Evolutionary conservation across 2,113 vertebrate genomes (phyloP), one percentile per base, ranked within the genome.

Genomic region (Diphyllodes magnificus): DNA sequence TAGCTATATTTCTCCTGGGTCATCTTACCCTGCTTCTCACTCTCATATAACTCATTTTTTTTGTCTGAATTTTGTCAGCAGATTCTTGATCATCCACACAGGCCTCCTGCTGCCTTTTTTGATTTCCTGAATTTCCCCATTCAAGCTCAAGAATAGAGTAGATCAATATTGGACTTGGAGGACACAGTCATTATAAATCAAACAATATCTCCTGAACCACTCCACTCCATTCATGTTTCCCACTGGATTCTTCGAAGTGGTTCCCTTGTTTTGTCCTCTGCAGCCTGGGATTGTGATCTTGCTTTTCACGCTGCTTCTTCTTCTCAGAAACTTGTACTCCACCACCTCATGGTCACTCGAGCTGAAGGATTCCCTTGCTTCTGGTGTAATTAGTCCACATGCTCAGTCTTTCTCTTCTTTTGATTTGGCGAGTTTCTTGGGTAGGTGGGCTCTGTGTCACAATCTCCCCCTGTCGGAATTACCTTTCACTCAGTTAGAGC

Each of bases 401-500:
- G 23, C 5, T 39, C 37, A 24, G 22, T 39, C 13, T 45, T 59
- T 44, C 22, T 37, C 13, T 42, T 71, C 16, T 59, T 73, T 73
- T 51, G 19, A 44, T 31, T 64, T 33, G 18, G 9, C 35, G 25
- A 27, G 7, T 65, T 65, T 44, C 22, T 44, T 44, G 27, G 7
- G 12, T 50, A 30, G 8, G 14, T 57, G 15, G 33, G 13, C 13
- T 50, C 37, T 73, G 15, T 18, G 19, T 51, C 23, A 24, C 39
- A 33, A 30, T 17, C 28, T 73, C 33, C 7, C 9, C 7, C 27
- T 11, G 8, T 3, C 0, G 0, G 23, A 66, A 51, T 30, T 81
- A 37, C 3, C 11, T 59, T 65, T 51, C 20, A 51, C 3, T 4
- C 7, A n/a, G 7, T 12, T 0, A 0, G 27, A 66, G 44, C 9